Evolutionary conservation across 2,797 vertebrate species (phyloP).

Genomic region (Sandelia bainsii): DNA sequence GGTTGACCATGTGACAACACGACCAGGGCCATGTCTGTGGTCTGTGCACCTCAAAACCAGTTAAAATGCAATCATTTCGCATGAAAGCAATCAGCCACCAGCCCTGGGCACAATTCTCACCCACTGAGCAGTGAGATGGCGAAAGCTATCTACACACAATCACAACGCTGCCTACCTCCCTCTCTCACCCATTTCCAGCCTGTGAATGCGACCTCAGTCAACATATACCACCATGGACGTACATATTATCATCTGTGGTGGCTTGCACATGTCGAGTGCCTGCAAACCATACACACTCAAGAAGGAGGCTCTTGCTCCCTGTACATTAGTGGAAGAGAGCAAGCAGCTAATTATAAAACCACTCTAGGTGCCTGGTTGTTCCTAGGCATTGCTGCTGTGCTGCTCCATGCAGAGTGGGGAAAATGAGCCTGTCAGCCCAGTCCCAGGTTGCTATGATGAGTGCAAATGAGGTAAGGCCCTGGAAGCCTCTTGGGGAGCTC

Average conservation of each 20-base stretch:
- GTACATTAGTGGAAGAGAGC: constrained; percentile 70
- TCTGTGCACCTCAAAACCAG: constrained; percentile 59
- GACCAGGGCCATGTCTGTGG: constrained; percentile 55
- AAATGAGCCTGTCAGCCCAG: constrained; percentile 84
- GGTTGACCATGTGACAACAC: constrained; percentile 52
- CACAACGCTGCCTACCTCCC: constrained; percentile 26
- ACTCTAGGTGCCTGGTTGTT: constrained; percentile 74
- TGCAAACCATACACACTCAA: constrained; percentile 37
- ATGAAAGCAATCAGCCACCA: constrained; percentile 83
- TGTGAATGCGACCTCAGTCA: constrained; percentile 52
- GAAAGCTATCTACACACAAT: constrained; percentile 36
- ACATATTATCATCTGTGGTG: constrained; percentile 59
- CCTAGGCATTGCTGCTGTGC: constrained; percentile 65
- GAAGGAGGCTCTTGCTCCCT: constrained; percentile 44
- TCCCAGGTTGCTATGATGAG: constrained; percentile 77
- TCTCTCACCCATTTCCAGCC: constrained; percentile 60
- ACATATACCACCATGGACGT: constrained; percentile 41
- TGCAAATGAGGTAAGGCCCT: constrained; percentile 85
- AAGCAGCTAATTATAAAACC: constrained; percentile 85
- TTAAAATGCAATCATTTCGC: constrained; percentile 81
- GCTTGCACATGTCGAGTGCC: constrained; percentile 37
- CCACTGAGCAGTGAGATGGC: constrained; percentile 72
- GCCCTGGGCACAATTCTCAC: constrained; percentile 80
- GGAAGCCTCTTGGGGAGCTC: constrained; percentile 70
- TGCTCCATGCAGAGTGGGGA: constrained; percentile 78